A percentile compares a stretch with the other conserved stretches of the same genome.
Conservation (phyloP, 2,797 vertebrate species). For the Harpagifer antarcticus region DNA sequence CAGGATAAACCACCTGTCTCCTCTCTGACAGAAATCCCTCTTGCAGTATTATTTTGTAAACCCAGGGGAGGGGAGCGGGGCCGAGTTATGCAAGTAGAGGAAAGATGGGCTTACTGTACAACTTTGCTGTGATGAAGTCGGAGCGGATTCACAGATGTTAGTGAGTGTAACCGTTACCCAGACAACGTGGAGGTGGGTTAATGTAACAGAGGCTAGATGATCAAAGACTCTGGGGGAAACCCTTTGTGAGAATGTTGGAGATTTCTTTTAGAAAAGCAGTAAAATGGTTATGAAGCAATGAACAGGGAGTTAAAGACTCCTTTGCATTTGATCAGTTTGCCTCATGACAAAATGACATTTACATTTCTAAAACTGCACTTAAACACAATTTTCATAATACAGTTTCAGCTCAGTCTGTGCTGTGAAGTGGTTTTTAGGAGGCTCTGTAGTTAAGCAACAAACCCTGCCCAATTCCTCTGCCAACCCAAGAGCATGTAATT, state of each 20-base stretch:
- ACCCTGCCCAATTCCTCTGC: constrained; percentile 48
- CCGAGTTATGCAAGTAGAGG: constrained; percentile 39
- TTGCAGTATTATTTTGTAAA: constrained; percentile 22
- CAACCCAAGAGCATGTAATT: constrained; percentile 65
- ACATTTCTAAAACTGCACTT: constrained; percentile 25
- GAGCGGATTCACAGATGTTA: constrained; percentile 53
- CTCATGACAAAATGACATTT: background rate
- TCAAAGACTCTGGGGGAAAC: constrained; percentile 29
- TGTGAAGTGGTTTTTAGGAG: constrained; percentile 69
- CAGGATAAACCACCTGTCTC: constrained; percentile 30
- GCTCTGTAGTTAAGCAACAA: constrained; percentile 52
- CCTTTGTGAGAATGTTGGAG: constrained; percentile 13
- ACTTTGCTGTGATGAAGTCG: constrained; percentile 45
- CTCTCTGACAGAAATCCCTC: background rate
- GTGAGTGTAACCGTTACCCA: constrained; percentile 34
- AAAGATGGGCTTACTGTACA: constrained; percentile 30
- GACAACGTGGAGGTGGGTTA: constrained; percentile 17
- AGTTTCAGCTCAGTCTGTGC: constrained; percentile 10
- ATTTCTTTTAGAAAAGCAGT: background rate
- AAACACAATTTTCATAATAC: constrained; percentile 14
- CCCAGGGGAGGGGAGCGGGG: background rate
- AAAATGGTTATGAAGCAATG: background rate
- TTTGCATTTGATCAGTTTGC: constrained; percentile 15
- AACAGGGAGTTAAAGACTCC: background rate
- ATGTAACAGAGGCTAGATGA: constrained; percentile 27